phyloP scores from a whole-genome alignment of 2,888 invertebrate species.

The Orthonychiurus folsomi region DNA sequence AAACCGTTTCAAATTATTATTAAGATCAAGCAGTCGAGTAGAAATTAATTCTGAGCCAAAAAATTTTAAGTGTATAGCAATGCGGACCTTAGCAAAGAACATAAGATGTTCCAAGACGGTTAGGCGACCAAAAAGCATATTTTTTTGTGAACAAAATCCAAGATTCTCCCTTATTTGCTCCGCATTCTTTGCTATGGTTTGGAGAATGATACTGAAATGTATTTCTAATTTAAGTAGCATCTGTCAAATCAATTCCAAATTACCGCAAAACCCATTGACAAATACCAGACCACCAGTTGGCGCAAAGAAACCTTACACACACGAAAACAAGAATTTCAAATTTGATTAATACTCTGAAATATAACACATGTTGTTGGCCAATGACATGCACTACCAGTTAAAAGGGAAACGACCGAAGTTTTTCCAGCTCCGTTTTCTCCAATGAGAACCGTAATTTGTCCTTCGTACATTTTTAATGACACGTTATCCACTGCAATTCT shows the following conservation, averaged over 20 bases:
- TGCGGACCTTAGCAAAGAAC: conserved; percentile 67
- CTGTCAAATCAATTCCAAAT: too few relatives aligned
- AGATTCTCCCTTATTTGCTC: conserved; percentile 60
- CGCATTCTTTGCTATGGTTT: conserved; percentile 60
- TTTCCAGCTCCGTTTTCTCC: conserved; percentile 86
- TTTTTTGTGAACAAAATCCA: conserved; percentile 86
- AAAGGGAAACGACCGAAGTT: conserved; percentile 63
- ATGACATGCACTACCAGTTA: conserved; percentile 49
- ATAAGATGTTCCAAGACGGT: conserved; percentile 71
- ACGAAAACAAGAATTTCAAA: conserved; percentile 28
- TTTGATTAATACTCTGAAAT: too few relatives aligned
- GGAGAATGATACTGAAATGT: too few relatives aligned
- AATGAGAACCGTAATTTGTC: conserved; percentile 74
- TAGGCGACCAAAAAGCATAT: conserved; percentile 71
- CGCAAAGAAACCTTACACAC: conserved; percentile 56
- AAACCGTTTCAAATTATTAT: too few relatives aligned
- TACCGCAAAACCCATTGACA: too few relatives aligned
- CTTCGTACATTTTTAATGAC: conserved; percentile 64
- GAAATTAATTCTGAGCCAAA: neutral
- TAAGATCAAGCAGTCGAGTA: too few relatives aligned
- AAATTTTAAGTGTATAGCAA: neutral
- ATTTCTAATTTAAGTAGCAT: too few relatives aligned
- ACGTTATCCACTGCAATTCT: conserved; percentile 59
- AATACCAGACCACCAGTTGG: conserved; percentile 61
- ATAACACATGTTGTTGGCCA: neutral